These are phyloP conservation scores for Rhingia rostrata DNA, from an alignment of 2,888 invertebrate genomes.

Conservation along the genomic window DNA sequence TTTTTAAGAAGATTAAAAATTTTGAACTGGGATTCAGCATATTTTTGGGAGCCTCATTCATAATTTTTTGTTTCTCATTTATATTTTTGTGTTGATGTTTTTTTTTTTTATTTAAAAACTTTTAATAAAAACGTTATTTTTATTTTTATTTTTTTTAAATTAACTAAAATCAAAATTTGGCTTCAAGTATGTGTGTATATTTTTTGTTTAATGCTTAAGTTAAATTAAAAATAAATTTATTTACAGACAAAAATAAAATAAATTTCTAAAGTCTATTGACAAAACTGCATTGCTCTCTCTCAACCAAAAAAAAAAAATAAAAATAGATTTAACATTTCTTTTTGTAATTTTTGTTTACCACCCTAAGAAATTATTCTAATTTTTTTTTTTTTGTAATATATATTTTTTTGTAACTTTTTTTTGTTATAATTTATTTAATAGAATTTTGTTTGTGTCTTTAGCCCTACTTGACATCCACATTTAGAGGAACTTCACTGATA, in stretches of 20 bases:
- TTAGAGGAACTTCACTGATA: constrained; percentile 83
- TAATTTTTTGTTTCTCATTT: constrained; percentile 27
- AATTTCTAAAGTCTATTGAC: constrained; percentile 41
- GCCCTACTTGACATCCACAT: constrained; percentile 83
- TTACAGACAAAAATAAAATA: constrained; percentile 55
- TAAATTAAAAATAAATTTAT: constrained; percentile 54
- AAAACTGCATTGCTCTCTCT: constrained; percentile 53
- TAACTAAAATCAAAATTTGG: constrained; percentile 74
- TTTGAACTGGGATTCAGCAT: constrained; percentile 62
- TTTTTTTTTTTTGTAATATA: constrained; percentile 59
- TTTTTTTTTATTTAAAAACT: constrained; percentile 23
- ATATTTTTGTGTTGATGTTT: constrained; percentile 10
- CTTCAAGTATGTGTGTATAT: constrained; percentile 53
- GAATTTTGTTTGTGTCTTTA: constrained; percentile 70
- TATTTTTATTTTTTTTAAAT: constrained; percentile 49
- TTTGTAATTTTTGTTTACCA: constrained; percentile 73
- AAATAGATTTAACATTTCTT: constrained; percentile 60
- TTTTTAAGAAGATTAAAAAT: constrained; percentile 40
- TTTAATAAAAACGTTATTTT: constrained; percentile 19
- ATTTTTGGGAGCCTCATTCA: constrained; percentile 61
- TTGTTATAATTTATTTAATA: constrained; percentile 72
- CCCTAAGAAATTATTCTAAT: constrained; percentile 73
- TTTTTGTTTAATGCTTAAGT: constrained; percentile 39
- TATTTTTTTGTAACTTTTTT: constrained; percentile 72
- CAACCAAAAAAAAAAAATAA: constrained; percentile 63